Conservation (phyloP, 2,113 vertebrate genomes). For the Leiothrix lutea region DNA sequence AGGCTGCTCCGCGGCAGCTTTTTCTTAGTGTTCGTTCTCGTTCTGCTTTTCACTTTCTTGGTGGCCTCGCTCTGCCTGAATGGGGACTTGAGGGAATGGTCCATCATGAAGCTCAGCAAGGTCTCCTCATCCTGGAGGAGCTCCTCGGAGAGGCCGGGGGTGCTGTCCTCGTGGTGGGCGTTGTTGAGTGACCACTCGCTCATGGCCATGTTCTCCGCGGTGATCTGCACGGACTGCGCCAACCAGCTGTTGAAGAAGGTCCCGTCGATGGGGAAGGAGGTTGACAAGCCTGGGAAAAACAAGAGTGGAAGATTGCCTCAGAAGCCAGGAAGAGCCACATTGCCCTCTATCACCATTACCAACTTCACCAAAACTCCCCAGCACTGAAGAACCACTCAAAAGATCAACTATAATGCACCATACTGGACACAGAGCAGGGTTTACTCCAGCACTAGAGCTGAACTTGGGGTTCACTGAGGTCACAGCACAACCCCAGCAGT, state of each 20-base stretch:
- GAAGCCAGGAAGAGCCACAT: background rate
- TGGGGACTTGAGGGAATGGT: slow-evolving; percentile 87
- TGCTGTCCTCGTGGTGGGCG: slow-evolving; percentile 80
- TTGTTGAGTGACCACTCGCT: slow-evolving; percentile 90
- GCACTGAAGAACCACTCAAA: rapidly evolving
- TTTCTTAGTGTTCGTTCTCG: slow-evolving; percentile 77
- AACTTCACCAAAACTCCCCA: background rate
- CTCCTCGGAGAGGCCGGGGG: slow-evolving; percentile 89
- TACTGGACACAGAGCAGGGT: background rate
- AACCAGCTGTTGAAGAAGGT: slow-evolving; percentile 96
- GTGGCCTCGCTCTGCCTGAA: slow-evolving; percentile 86
- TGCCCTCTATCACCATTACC: background rate
- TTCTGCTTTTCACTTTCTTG: slow-evolving; percentile 81
- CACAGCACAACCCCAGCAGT: rapidly evolving
- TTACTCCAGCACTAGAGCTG: background rate
- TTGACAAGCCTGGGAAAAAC: slow-evolving; percentile 80
- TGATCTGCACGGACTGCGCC: slow-evolving; percentile 94
- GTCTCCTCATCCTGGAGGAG: slow-evolving; percentile 92
- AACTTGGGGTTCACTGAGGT: background rate
- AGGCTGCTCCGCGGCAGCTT: slow-evolving; percentile 59
- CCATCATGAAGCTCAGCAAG: slow-evolving; percentile 94
- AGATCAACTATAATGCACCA: rapidly evolving
- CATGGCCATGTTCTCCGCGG: slow-evolving; percentile 89
- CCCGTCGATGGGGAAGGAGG: slow-evolving; percentile 90
- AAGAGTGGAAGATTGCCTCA: background rate